Conservation (phyloP, 2,888 invertebrate species). For the Caenorhabditis sp. region DNA sequence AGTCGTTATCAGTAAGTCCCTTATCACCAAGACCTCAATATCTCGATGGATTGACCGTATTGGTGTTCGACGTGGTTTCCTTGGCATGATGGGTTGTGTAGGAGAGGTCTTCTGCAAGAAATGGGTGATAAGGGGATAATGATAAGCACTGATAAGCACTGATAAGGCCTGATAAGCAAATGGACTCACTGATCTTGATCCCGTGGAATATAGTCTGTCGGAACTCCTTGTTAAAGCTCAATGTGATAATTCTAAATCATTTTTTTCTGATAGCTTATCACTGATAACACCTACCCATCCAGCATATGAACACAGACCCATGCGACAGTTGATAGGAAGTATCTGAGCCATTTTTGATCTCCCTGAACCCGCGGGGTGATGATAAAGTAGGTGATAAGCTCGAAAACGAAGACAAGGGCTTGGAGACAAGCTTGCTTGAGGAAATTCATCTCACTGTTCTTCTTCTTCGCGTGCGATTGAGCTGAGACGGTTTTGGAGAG, state of each 20-base stretch:
- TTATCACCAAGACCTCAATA: no score
- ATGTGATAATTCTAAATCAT: conserved; percentile 51
- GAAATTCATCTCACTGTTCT: conserved; percentile 63
- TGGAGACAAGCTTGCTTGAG: conserved; percentile 69
- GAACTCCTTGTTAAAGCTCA: conserved; percentile 59
- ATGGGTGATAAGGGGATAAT: neutral
- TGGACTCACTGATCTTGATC: conserved; percentile 44
- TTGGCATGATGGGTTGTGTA: neutral
- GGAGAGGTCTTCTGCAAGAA: conserved; percentile 10
- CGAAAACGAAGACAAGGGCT: conserved; percentile 64
- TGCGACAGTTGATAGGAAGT: conserved; percentile 64
- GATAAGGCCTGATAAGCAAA: no score
- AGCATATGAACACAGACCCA: conserved; percentile 67
- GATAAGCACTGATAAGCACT: no score
- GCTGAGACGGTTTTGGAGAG: conserved; percentile 30
- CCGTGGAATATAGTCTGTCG: conserved; percentile 34
- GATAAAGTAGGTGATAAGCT: conserved; percentile 67
- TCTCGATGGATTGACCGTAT: neutral
- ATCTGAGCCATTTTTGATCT: conserved; percentile 52
- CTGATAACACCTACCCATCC: conserved; percentile 57
- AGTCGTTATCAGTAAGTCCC: no score
- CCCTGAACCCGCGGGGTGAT: conserved; percentile 54
- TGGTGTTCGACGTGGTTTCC: neutral
- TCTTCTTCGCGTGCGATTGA: conserved; percentile 32
- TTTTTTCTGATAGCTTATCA: neutral